Evolutionary conservation across 2,888 invertebrate genomes (phyloP).

Genomic region (Volucella inanis): DNA sequence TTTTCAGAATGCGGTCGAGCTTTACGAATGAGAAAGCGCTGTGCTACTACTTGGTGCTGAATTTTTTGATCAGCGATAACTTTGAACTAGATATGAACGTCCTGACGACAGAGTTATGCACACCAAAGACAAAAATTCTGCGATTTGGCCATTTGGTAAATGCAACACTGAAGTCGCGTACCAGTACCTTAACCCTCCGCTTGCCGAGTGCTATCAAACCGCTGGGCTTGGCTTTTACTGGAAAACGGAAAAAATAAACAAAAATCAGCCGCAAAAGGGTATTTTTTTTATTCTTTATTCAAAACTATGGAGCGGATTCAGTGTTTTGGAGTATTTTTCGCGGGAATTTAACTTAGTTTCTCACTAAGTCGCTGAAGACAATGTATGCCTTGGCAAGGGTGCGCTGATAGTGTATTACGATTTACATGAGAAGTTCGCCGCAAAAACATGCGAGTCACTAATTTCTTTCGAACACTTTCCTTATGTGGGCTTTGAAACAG

Average conservation of each 20-base stretch:
- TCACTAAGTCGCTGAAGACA: too few species aligned
- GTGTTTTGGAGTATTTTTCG: too few species aligned
- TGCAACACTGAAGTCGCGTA: conserved; percentile 76
- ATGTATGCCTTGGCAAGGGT: too few species aligned
- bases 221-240: conserved; percentile 38
- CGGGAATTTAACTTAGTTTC: too few species aligned
- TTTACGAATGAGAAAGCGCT: conserved; percentile 80
- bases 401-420: too few species aligned
- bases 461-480: too few species aligned
- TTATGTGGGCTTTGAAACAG: too few species aligned
- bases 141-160: conserved; percentile 79
- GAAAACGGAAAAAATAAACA: conserved; percentile 38
- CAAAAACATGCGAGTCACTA: too few species aligned
- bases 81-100: conserved; percentile 78
- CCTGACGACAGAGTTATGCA: conserved; percentile 78
- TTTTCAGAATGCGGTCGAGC: conserved; percentile 77
- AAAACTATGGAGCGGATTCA: too few species aligned
- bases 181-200: conserved; percentile 76
- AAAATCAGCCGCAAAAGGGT: neutral
- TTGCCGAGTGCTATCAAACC: conserved; percentile 79
- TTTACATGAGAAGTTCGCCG: too few species aligned
- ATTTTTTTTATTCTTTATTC: neutral
- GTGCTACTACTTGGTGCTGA: conserved; percentile 80
- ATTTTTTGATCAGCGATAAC: conserved; percentile 78
- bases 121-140: conserved; percentile 78